Base-by-base conservation (phyloP, 2,797 vertebrate genomes). In the Sus cebifrons region DNA sequence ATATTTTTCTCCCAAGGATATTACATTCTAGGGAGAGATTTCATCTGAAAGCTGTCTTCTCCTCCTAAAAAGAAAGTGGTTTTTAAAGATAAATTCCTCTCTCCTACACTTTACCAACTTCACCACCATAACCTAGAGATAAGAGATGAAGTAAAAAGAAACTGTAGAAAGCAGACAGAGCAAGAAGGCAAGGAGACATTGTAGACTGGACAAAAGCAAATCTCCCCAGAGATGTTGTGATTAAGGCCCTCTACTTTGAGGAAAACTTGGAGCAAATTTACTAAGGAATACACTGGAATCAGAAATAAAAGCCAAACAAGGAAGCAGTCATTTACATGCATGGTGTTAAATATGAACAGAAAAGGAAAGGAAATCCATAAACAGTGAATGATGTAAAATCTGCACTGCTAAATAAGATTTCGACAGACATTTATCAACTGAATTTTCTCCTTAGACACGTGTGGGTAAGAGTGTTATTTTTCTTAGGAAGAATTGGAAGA, bases 21-120 rank as follows among this genome's bases (percentile, higher is more conserved):
- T 86, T 75, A 40, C 6, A 71, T 64, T 90, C n/a, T 49, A 58
- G 21, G 58, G 32, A 36, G 21, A 91, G 23, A 85, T 93, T 84
- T 58, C 32, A 71, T 93, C 89, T 86, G 32, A 93, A 95, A 89
- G 3, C n/a, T 91, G n/a, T 68, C 58, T 58, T 83, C 64, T 71
- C 12, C 60, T 86, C 13, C 40, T 87, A 54, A 86, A 91, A 40
- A 71, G 6, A 74, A 29, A 86, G 6, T 83, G 16, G 9, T 29
- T 89, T 94, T 52, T 62, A 75, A 89, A 52, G 44, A 93, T 40
- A 71, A 83, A 93, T 67, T 86, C 49, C 16, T n/a, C 21, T 78
- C 27, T 36, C 44, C 16, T 32, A 29, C 6, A n/a, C 16, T 93
- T 83, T 49, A 70, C 17, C 54, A 86, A 79, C 25, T 54, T 44